A percentile compares a stretch with the other conserved stretches of the same genome.
Conservation (phyloP, 2,888 invertebrate genomes). For the Andrena minutula region DNA sequence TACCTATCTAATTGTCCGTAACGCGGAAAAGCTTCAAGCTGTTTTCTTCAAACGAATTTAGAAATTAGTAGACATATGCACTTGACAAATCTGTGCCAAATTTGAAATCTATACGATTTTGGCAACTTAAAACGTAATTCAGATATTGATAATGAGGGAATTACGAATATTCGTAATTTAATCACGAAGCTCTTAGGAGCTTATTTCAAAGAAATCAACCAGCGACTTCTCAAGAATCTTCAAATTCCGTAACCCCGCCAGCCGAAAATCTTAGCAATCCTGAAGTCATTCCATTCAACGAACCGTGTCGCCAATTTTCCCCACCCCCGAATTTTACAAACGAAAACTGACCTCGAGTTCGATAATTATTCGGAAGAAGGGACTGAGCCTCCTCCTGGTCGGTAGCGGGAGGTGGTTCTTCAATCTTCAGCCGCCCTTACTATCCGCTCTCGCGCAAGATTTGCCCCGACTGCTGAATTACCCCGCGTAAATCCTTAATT, state of each 20-base stretch:
- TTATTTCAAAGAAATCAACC: background rate
- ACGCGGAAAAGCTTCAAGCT: background rate
- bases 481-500: slow-evolving; percentile 79
- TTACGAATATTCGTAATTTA: too few species aligned
- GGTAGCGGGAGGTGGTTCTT: slow-evolving; percentile 21
- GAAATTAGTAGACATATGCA: background rate
- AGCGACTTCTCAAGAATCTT: background rate
- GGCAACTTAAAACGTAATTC: too few species aligned
- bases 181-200: too few species aligned
- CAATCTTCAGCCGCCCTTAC: slow-evolving; percentile 33
- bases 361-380: slow-evolving; percentile 40
- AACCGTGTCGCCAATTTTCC: slow-evolving; percentile 38
- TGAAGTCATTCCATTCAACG: slow-evolving; percentile 33
- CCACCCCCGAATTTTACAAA: slow-evolving; percentile 37
- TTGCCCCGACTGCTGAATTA: slow-evolving; percentile 73
- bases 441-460: slow-evolving; percentile 57
- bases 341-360: slow-evolving; percentile 37
- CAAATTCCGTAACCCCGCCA: background rate
- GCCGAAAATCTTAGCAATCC: slow-evolving; percentile 12
- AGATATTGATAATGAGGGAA: too few species aligned
- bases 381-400: background rate
- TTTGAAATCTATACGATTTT: too few species aligned
- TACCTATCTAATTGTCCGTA: background rate
- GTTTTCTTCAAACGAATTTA: background rate
- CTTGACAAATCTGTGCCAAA: too few species aligned